These are phyloP conservation scores for Cephus cinctus DNA, from an alignment of 1,140 invertebrate genomes.

Conservation along the genomic window DNA sequence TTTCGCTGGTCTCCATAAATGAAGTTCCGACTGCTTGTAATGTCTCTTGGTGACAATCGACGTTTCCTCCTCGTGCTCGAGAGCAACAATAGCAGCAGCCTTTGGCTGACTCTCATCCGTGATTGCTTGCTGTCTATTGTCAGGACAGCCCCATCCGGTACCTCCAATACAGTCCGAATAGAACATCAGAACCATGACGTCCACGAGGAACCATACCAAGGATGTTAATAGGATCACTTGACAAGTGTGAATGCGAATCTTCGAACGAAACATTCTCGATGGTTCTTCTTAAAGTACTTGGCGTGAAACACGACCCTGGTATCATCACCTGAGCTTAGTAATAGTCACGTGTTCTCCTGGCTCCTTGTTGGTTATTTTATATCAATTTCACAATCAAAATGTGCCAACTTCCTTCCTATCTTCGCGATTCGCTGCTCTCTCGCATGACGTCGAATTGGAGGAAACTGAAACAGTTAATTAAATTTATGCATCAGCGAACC, in stretches of 20 bases:
- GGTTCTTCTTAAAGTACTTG: no score
- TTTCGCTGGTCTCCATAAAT: slow-evolving; percentile 72
- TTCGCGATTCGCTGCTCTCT: no score
- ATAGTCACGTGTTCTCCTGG: no score
- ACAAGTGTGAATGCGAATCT: slow-evolving; percentile 89
- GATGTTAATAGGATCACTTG: slow-evolving; percentile 93
- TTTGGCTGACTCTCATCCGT: slow-evolving; percentile 16
- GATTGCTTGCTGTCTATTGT: slow-evolving; percentile 25
- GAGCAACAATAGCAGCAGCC: slow-evolving; percentile 16
- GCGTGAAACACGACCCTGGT: no score
- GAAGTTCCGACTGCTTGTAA: slow-evolving; percentile 56
- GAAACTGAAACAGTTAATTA: no score
- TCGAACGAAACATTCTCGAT: slow-evolving; percentile 79
- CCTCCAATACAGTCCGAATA: slow-evolving; percentile 87
- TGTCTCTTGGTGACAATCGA: slow-evolving; percentile 19
- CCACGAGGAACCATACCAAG: slow-evolving; percentile 92
- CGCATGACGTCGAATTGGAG: no score
- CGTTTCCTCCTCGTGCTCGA: slow-evolving; percentile 15
- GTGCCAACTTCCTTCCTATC: no score
- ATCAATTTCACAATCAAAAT: no score
- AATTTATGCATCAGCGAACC: no score
- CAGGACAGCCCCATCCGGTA: slow-evolving; percentile 65
- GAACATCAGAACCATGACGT: slow-evolving; percentile 87
- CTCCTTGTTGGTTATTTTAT: no score
- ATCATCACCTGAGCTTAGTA: no score